Evolutionary conservation across 2,797 vertebrate genomes (phyloP), one percentile per base, ranked within the genome.

Genomic region (Acrossocheilus wenchowensis): DNA sequence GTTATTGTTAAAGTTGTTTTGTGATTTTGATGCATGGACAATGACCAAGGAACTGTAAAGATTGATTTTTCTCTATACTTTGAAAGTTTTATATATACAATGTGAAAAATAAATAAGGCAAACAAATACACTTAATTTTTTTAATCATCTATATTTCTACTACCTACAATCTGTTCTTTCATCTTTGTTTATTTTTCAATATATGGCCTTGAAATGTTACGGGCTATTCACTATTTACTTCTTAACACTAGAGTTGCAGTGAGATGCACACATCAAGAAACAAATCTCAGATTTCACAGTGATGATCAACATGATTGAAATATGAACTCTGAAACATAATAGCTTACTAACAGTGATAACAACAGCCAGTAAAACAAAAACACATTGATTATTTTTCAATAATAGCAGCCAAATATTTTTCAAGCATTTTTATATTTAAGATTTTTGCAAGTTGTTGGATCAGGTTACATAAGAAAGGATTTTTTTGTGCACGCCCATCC

Each of bases 401-500:
- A 71, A 71, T 23, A 23, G 4, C 23, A 14, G 23, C 69, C 39
- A 72, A 11, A 68, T 36, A 9, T 8, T 17, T 41, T 41, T 30
- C 30, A 30, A 30, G 30, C 30, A 30, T 30, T 30, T 30, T 30
- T 30, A 30, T 30, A 30, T 30, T 30, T 30, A n/a, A 41, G 3
- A 12, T n/a, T n/a, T 30, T 50, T 17, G 21, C 69, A 7, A n/a
- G 39, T 15, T 43, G 71, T 26, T 17, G 12, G 26, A 75, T 75
- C 73, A 19, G 48, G 48, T 34, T 52, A 52, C 45, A 15, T 12
- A 41, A 23, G 21, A 73, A 12, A 12, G 48, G 48, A 75, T 34
- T 75, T 75, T 75, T 17, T 52, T 52, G 26, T 75, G 45, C 48
- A 50, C 73, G 34, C 73, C 45, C 45, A 75, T 52, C 73, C 26